Evolutionary conservation across 1,140 invertebrate species (phyloP).

Genomic region (Cataglyphis hispanica): DNA sequence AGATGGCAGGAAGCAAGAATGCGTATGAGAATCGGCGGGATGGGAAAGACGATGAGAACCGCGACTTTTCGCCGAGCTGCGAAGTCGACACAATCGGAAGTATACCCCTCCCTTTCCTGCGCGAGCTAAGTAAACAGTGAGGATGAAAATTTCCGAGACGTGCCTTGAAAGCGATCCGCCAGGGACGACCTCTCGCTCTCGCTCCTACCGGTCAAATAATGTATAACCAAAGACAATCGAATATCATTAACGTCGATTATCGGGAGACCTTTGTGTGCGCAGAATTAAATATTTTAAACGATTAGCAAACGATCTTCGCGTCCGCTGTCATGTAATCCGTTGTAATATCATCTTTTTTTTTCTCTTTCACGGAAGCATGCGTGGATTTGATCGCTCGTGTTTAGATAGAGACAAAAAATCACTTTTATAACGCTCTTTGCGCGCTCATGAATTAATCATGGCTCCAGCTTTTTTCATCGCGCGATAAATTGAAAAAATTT

Average conservation of each 20-base stretch:
- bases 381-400: not conserved
- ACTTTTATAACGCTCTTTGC: slow-evolving; percentile 15
- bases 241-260: slow-evolving; percentile 39
- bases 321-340: not conserved
- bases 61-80: slow-evolving; percentile 62
- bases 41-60: slow-evolving; percentile 38
- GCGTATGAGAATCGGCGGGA: slow-evolving; percentile 25
- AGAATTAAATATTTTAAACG: slow-evolving; percentile 13
- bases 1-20: slow-evolving; percentile 51
- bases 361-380: not conserved
- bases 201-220: slow-evolving; percentile 24
- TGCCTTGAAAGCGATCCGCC: slow-evolving; percentile 49
- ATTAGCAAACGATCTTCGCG: slow-evolving; percentile 18
- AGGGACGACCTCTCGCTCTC: not conserved
- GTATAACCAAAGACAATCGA: slow-evolving; percentile 36
- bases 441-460: slow-evolving; percentile 39
- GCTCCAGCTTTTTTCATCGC: not conserved
- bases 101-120: not conserved
- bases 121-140: slow-evolving; percentile 63
- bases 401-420: slow-evolving; percentile 6
- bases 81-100: slow-evolving; percentile 67
- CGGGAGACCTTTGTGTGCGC: not conserved
- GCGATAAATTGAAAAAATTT: slow-evolving; percentile 29
- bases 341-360: not conserved
- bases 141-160: slow-evolving; percentile 68